Evolutionary conservation across 1,140 invertebrate species (phyloP).

Genomic region (Thrips palmi): DNA sequence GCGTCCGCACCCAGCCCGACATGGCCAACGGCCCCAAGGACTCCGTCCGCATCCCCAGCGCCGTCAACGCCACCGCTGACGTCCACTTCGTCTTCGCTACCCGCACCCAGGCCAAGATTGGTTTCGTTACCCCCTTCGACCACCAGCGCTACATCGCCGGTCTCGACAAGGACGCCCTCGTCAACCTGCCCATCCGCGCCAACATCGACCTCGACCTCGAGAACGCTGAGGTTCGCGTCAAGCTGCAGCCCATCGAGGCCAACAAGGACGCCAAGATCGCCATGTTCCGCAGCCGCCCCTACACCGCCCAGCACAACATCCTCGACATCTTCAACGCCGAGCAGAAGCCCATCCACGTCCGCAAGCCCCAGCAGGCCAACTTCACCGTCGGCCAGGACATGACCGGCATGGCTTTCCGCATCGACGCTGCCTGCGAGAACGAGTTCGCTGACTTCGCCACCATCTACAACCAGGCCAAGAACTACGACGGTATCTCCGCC

Average conservation of each 20-base stretch:
- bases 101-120: constrained; percentile 33
- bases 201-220: constrained; percentile 25
- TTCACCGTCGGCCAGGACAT: constrained; percentile 15
- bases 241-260: constrained; percentile 26
- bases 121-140: constrained; percentile 41
- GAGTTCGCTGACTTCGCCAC: constrained; percentile 18
- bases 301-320: constrained; percentile 32
- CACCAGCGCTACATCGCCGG: constrained; percentile 35
- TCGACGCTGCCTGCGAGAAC: constrained; percentile 27
- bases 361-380: constrained; percentile 16
- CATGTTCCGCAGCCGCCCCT: constrained; percentile 37
- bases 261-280: constrained; percentile 28
- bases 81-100: constrained; percentile 26
- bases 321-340: constrained; percentile 28
- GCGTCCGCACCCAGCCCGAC: constrained; percentile 22
- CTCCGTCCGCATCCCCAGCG: constrained; percentile 19
- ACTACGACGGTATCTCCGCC: constrained; percentile 16
- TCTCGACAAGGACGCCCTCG: constrained; percentile 32
- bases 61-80: constrained; percentile 23
- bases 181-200: constrained; percentile 29
- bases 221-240: constrained; percentile 24
- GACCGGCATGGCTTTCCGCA: constrained; percentile 26
- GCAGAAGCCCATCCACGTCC: constrained; percentile 21
- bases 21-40: constrained; percentile 14
- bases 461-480: constrained; percentile 15